Base-by-base conservation (phyloP, 1,140 invertebrate genomes). In the Platyscapa corneri region DNA sequence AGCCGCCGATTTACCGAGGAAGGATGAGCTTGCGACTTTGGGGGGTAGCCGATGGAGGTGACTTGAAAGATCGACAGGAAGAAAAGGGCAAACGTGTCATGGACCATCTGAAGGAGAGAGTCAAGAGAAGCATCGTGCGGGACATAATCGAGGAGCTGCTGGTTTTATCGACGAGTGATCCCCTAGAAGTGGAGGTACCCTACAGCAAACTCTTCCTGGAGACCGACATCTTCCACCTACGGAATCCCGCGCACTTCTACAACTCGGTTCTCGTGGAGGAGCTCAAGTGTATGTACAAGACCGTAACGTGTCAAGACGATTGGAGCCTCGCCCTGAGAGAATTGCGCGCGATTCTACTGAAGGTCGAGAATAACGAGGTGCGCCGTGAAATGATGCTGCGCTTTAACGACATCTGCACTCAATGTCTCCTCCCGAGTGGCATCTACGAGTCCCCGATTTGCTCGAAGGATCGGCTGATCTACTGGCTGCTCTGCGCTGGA, bases 321-420 rank as follows among this genome's bases (percentile, higher is more conserved):
- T 93, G 92, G 92, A 88, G 89, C 30, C 86, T 91, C 8, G 88
- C 87, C 1, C 56, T 93, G 0, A 37, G 79, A 8, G 89, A 90
- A 32, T 67, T 93, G 0, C 88, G 91, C 42, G 70, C 77, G 10
- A 83, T 83, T 20, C 83, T 92, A 14, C 42, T 90, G 16, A 80
- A 70, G 14, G 86, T 91, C 14, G 53, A 87, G 60, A 49, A 89
- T 56, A 8, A 79, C 0, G 56, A 88, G 23, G 5, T n/a, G 0
- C 87, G 88, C 27, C 65, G 76, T 0, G 2, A 64, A 0, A 72
- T 82, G 34, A 42, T 90, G 0, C 27, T n/a, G 6, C 77, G 67
- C 14, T 91, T 91, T 42, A 77, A 78, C 0, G 20, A 88, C 14
- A 46, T 89, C 14, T 91, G 88, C 67, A 85, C 80, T 0, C 37